Evolutionary conservation across 2,888 invertebrate genomes (phyloP).

Genomic region (Drosophila quinaria): DNA sequence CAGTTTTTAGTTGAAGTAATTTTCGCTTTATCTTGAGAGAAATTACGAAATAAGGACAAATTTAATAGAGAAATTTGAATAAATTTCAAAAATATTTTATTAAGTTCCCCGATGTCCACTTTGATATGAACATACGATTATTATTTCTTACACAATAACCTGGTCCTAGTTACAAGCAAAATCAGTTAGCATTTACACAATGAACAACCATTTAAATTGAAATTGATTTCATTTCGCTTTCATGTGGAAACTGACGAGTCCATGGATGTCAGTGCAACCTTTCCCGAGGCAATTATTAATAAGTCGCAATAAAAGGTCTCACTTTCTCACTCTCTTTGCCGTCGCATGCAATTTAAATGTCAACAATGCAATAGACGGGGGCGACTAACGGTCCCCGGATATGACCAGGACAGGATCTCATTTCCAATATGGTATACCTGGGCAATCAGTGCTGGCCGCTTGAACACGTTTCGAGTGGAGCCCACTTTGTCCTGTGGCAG

Average conservation of each 20-base stretch:
- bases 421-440: conserved; percentile 24
- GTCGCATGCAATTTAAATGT: conserved; percentile 55
- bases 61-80: no score
- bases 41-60: no score
- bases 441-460: conserved; percentile 47
- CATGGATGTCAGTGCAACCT: conserved; percentile 29
- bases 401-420: not conserved
- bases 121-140: conserved; percentile 21
- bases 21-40: not conserved
- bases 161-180: conserved; percentile 22
- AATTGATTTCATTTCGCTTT: conserved; percentile 48
- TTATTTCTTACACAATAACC: conserved; percentile 21
- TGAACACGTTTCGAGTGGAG: conserved; percentile 50
- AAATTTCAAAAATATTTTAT: no score
- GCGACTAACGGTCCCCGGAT: not conserved
- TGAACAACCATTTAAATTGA: conserved; percentile 27
- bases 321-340: not conserved
- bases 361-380: conserved; percentile 49
- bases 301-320: conserved; percentile 26
- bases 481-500: conserved; percentile 23
- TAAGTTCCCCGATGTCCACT: no score
- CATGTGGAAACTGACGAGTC: conserved; percentile 14
- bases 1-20: not conserved
- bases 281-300: conserved; percentile 47
- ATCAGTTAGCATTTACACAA: conserved; percentile 41